Evolutionary conservation across 1,140 invertebrate species (phyloP), one percentile per base, ranked within the genome.

Genomic region (Cylas formicarius): DNA sequence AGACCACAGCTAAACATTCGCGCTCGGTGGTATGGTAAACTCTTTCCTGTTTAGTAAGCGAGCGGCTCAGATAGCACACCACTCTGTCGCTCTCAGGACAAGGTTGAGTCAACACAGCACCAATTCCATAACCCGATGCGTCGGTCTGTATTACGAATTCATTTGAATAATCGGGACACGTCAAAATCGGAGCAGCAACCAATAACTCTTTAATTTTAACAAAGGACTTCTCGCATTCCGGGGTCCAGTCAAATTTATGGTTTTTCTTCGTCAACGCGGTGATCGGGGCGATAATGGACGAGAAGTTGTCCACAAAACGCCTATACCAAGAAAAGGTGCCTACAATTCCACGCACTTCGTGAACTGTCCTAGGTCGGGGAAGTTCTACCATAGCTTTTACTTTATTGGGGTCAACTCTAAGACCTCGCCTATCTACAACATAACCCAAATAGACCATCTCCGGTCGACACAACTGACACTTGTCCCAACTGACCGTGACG

Each of bases 1-100:
- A 59, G 1, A 75, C 31, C 4, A 74, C 56, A 0, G 66, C 67
- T 13, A 75, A 47, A 32, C 61, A 66, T 61, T 76, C 72, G 38
- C 58, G 53, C 52, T 76, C 69, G 1, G 64, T 69, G 4, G 56
- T 55, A 1, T 47, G 50, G 43, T 69, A 74, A 18, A 70, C 68
- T 35, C 29, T 50, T 56, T 74, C 70, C 8, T 50, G 27, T 9
- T 37, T 35, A 16, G 26, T 50, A 4, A 73, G 41, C 4, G 47
- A 41, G 9, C 67, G 27, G 46, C 67, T 67, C 7, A 60, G 58
- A 54, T 68, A 71, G 0, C 57, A 54, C 4, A 73, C 57, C 1
- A 62, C 63, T 21, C 40, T 29, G 23, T 61, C 55, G n/a, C 29
- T 11, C 18, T 37, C 45, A 0, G 58, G 38, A 11, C 36, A 2